Evolutionary conservation across 2,888 invertebrate genomes (phyloP).

Genomic region (Acleris laterana): DNA sequence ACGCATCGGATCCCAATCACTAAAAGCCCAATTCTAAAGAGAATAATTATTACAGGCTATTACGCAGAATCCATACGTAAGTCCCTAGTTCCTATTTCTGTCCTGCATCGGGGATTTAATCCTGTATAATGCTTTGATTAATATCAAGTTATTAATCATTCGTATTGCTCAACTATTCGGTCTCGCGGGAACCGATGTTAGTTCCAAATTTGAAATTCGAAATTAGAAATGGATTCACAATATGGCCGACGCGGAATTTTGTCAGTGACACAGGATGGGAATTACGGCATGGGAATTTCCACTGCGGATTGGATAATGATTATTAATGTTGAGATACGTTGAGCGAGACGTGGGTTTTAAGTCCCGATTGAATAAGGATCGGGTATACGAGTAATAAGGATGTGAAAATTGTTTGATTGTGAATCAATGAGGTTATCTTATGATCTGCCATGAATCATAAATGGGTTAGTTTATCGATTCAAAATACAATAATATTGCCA

Average conservation of each 20-base stretch:
- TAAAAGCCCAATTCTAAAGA: conserved; percentile 27
- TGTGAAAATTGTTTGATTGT: too few species aligned
- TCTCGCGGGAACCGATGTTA: conserved; percentile 34
- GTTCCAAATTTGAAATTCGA: conserved; percentile 34
- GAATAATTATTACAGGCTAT: conserved; percentile 29
- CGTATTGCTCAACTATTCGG: conserved; percentile 35
- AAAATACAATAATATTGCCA: too few species aligned
- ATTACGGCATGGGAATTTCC: conserved; percentile 4
- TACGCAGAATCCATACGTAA: conserved; percentile 19
- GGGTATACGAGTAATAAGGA: not conserved
- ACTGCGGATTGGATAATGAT: conserved; percentile 17
- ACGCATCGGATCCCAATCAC: conserved; percentile 9
- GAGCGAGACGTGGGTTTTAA: not conserved
- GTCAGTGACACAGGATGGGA: conserved; percentile 16
- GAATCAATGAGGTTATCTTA: too few species aligned
- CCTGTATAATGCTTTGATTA: conserved; percentile 36
- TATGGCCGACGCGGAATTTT: conserved; percentile 27
- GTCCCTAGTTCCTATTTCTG: conserved; percentile 19
- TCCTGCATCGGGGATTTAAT: conserved; percentile 34
- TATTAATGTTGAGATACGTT: conserved; percentile 9
- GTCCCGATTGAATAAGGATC: not conserved
- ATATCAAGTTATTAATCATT: conserved; percentile 37
- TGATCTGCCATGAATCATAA: too few species aligned
- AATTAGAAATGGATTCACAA: conserved; percentile 36
- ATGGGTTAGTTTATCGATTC: too few species aligned